These are phyloP conservation scores for Leistus spinibarbis DNA, from an alignment of 2,888 invertebrate species.

Conservation along the genomic window DNA sequence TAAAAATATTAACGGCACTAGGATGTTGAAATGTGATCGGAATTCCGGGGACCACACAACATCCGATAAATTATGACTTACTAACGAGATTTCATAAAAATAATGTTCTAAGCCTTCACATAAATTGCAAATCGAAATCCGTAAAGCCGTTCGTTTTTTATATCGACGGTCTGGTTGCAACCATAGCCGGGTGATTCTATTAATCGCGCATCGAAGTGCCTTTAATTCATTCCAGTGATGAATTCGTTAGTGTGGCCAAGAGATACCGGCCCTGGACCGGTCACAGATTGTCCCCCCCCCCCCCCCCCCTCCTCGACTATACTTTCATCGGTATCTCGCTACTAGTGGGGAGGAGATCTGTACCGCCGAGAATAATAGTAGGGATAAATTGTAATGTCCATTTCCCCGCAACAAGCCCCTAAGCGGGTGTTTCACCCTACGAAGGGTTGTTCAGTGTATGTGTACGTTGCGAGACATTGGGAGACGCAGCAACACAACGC, in stretches of 20 bases:
- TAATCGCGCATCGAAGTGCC: constrained; percentile 19
- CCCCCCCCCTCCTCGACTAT: background rate
- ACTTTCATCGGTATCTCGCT: background rate
- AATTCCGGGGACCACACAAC: constrained; percentile 15
- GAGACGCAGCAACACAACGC: background rate
- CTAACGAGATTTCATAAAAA: constrained; percentile 35
- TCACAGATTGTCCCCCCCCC: background rate
- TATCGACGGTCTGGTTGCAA: background rate
- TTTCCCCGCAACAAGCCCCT: constrained; percentile 36
- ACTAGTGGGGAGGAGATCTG: constrained; percentile 24
- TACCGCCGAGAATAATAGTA: constrained; percentile 36
- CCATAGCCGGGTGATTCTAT: constrained; percentile 24
- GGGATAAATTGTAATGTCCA: constrained; percentile 40
- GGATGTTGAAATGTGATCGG: too few relatives aligned
- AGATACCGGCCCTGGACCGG: too few relatives aligned
- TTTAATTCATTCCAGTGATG: constrained; percentile 22
- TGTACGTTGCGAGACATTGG: constrained; percentile 4
- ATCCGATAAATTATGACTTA: constrained; percentile 31
- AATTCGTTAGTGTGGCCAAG: constrained; percentile 18
- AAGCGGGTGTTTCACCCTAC: constrained; percentile 28
- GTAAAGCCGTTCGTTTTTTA: constrained; percentile 32
- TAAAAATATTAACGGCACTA: too few relatives aligned
- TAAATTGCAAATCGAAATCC: constrained; percentile 30
- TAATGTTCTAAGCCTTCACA: constrained; percentile 30
- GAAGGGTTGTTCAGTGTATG: constrained; percentile 1